Conservation (phyloP, 2,888 invertebrate genomes). For the Zele albiditarsus region DNA sequence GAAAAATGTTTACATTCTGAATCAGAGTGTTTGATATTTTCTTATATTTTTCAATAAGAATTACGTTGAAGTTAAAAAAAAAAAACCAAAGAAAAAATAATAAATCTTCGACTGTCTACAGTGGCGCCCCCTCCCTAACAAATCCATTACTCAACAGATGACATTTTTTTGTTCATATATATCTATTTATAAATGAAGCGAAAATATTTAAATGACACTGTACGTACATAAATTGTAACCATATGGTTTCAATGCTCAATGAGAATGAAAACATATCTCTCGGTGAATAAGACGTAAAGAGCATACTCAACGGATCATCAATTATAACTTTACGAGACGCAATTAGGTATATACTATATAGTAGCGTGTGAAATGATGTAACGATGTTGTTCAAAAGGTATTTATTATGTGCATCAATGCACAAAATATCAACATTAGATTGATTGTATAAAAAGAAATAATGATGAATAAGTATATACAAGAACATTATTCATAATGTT, state of each 20-base stretch:
- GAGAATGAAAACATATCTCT: conserved; percentile 18
- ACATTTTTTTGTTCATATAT: neutral
- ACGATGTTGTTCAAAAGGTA: conserved; percentile 35
- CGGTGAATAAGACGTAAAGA: conserved; percentile 34
- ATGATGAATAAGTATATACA: neutral
- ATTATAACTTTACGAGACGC: conserved; percentile 38
- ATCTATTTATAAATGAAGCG: conserved; percentile 20
- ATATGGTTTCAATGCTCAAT: conserved; percentile 15
- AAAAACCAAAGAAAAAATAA: too few species aligned
- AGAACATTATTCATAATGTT: neutral
- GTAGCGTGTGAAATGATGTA: conserved; percentile 17
- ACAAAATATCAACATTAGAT: conserved; percentile 8
- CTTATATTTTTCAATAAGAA: too few species aligned
- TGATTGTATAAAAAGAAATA: neutral
- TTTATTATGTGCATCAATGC: conserved; percentile 25
- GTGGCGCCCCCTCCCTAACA: neutral
- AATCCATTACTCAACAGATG: neutral
- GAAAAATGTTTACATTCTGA: too few species aligned
- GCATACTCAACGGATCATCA: conserved; percentile 34
- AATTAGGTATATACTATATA: conserved; percentile 26
- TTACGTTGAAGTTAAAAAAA: too few species aligned
- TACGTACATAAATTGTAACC: neutral
- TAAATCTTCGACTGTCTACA: too few species aligned
- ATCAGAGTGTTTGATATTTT: too few species aligned
- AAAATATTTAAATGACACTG: neutral